A percentile compares a stretch with the other conserved stretches of the same genome.
Evolutionary conservation across 2,797 vertebrate species (phyloP).

Genomic region (Poeciliopsis paucimaculata): DNA sequence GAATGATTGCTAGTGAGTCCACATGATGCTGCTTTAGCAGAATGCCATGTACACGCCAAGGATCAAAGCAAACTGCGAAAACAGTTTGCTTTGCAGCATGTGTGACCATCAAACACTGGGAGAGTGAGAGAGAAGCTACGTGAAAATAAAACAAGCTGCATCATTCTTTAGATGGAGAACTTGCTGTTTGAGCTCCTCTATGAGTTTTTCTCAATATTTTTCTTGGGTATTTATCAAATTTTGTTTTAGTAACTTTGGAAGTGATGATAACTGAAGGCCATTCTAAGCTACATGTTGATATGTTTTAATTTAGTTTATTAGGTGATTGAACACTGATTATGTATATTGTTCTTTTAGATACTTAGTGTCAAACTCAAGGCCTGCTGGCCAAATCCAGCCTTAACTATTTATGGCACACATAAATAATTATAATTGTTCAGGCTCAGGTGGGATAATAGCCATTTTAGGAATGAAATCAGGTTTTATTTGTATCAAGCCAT

Average conservation of each 20-base stretch:
- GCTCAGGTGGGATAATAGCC: too few species aligned
- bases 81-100: slow-evolving; percentile 73
- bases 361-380: not conserved
- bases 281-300: not conserved
- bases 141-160: slow-evolving; percentile 44
- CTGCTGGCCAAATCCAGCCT: not conserved
- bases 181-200: slow-evolving; percentile 6
- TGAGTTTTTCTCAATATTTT: not conserved
- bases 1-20: slow-evolving; percentile 63
- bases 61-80: slow-evolving; percentile 73
- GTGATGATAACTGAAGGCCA: not conserved
- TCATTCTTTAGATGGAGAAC: slow-evolving; percentile 21
- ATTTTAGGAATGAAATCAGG: not conserved
- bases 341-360: not conserved
- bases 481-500: not conserved
- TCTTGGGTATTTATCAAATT: slow-evolving; percentile 5
- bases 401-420: not conserved
- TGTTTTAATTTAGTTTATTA: not conserved
- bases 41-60: slow-evolving; percentile 66
- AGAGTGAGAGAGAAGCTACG: slow-evolving; percentile 53
- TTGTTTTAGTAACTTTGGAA: not conserved
- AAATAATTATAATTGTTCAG: not conserved
- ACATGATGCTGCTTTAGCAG: slow-evolving; percentile 54
- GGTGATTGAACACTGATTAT: not conserved
- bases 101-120: slow-evolving; percentile 68